Evolutionary conservation across 1,140 invertebrate genomes (phyloP), one percentile per base, ranked within the genome.

Genomic region (Cotesia chilonis): DNA sequence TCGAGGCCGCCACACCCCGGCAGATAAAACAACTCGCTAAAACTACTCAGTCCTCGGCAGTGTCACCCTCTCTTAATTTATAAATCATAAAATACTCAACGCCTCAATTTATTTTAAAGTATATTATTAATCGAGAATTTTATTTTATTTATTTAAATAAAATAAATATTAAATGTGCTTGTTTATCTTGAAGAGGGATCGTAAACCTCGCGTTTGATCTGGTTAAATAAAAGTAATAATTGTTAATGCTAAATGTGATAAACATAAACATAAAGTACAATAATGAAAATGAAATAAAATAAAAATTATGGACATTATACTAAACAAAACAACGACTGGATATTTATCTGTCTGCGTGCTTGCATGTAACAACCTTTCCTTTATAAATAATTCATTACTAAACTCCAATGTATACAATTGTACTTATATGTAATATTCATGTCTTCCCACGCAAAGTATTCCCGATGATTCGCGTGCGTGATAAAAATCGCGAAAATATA

Each of bases 271-370:
- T 6, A 64, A 38, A 52, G 52, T 35, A 55, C 55, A 54, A 68
- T 57, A 63, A 28, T 28, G 63, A 71, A 68, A 20, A 35, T 66
- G 55, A 52, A 70, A 36, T 55, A 70, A 37, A 60, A 38, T 54
- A 36, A 51, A 55, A 36, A 68, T 20, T 59, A 64, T 63, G 28
- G 41, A 68, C 51, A 55, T n/a, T 36, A 17, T 64, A 64, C 61
- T 38, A 6, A 57, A 71, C 59, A 65, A 75, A 68, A 68, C 68
- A 52, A 60, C 63, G 65, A 52, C 20, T 52, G 35, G 70, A 74
- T 74, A 74, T 65, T 71, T 74, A 74, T 74, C 73, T 68, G 68
- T 71, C 70, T 61, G 71, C 73, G 65, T 71, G 69, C 63, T 64
- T 67, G 59, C 70, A 71, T 64, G 38, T 64, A 66, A 47, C 70